Base-by-base conservation (phyloP, 1,140 invertebrate species). In the Pissodes strobi region DNA sequence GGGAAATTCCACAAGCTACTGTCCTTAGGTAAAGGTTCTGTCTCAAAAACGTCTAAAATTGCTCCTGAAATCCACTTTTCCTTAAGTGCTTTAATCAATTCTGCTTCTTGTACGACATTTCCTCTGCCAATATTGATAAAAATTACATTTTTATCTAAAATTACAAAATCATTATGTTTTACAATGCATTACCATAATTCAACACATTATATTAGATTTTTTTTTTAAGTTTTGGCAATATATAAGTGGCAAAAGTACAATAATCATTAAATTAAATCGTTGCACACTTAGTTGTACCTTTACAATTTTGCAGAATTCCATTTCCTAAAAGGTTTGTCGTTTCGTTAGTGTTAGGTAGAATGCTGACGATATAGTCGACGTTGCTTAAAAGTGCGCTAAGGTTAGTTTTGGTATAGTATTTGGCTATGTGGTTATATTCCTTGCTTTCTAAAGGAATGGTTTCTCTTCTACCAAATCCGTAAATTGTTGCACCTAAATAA, bases 71-170 rank as follows among this genome's bases (percentile, higher is more conserved):
- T 75, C 82, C 83, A 86, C 6, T 79, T 76, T 60, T 80, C 76
- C 65, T 82, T 74, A n/a, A 87, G 63, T 18, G 85, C 84, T 23
- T 77, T 73, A 13, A 86, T 70, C 17, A 87, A 68, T 62, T 82
- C 80, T 0, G 57, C 49, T 74, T 86, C 84, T 57, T 72, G 74
- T 9, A 87, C 82, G 13, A 87, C 69, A 66, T 78, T 79, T 23
- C 85, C 84, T 70, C 85, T 74, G 15, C 85, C 85, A 64, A 87
- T 76, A 69, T 87, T 87, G 17, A 87, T 84, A 43, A 87, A 81
- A 19, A 83, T 69, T 12, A 77, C 72, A 34, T 74, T 66, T 70
- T 72, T 78, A 39, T 69, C 71, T 72, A 72, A 59, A 67, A 53
- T 12, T n/a, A n/a, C n/a, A n/a, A n/a, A n/a, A n/a, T n/a, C n/a